phyloP scores from a whole-genome alignment of 2,888 invertebrate genomes.

The Nysson spinosus region DNA sequence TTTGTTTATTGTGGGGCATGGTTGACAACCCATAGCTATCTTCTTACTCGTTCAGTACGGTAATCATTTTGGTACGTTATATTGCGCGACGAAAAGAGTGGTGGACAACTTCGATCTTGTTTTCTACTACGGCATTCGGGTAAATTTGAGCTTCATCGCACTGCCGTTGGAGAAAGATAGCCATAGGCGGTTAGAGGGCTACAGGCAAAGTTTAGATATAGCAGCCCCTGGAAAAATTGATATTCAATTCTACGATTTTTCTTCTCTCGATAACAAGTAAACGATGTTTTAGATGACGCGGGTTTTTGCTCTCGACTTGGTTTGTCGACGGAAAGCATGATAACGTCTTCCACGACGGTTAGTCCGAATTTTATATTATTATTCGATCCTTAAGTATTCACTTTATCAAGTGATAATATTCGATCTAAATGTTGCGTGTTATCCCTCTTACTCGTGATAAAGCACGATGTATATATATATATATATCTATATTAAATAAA shows the following conservation, averaged over 20 bases:
- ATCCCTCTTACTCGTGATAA: conserved; percentile 44
- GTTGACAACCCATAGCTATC: conserved; percentile 64
- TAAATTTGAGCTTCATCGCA: conserved; percentile 52
- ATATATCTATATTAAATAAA: conserved; percentile 5
- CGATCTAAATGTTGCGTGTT: conserved; percentile 55
- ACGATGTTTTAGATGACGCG: not conserved
- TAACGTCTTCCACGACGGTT: conserved; percentile 15
- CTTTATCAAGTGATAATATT: conserved; percentile 18
- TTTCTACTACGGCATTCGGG: conserved; percentile 43
- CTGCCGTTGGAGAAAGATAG: conserved; percentile 59
- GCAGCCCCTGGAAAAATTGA: conserved; percentile 60
- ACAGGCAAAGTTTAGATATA: conserved; percentile 66
- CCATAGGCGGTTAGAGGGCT: conserved; percentile 63
- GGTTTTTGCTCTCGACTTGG: conserved; percentile 4
- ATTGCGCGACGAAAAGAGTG: conserved; percentile 42
- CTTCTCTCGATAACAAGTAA: not conserved
- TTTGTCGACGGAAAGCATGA: conserved; percentile 7
- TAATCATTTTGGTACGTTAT: conserved; percentile 42
- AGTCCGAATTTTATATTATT: conserved; percentile 18
- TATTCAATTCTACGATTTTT: conserved; percentile 53
- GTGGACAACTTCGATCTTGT: conserved; percentile 46
- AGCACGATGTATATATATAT: conserved; percentile 22
- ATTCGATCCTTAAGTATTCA: conserved; percentile 8
- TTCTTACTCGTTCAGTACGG: conserved; percentile 54
- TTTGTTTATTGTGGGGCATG: conserved; percentile 42